Percentiles rank a stretch among this genome's conserved stretches.
Conservation (phyloP, 2,888 invertebrate species). For the Zaprionus bogoriensis region DNA sequence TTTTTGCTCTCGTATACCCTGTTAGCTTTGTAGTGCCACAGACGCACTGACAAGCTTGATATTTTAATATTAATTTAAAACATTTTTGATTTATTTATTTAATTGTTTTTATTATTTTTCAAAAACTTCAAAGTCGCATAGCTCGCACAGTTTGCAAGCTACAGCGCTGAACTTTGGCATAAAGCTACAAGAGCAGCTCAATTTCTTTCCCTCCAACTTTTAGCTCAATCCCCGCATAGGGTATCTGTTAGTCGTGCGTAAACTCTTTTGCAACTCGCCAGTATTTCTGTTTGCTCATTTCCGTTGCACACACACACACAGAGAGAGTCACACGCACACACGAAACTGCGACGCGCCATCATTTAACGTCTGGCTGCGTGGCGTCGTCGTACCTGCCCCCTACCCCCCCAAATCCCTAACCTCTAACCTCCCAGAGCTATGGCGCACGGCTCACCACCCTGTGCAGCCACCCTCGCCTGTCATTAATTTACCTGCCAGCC, state of each 20-base stretch:
- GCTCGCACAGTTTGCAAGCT: background rate
- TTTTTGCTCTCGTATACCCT: conserved; percentile 17
- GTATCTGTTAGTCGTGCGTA: conserved; percentile 3
- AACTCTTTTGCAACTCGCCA: background rate
- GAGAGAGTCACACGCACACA: background rate
- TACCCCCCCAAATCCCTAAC: background rate
- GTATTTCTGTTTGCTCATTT: conserved; percentile 68
- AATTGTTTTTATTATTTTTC: background rate
- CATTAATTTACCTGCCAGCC: conserved; percentile 57
- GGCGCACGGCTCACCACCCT: no score
- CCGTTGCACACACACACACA: conserved; percentile 55
- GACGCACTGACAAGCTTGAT: background rate
- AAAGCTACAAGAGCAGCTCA: no score
- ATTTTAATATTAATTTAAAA: background rate
- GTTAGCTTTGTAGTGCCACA: background rate
- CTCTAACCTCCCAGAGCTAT: no score
- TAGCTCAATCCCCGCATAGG: background rate
- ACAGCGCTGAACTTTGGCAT: background rate
- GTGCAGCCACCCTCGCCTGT: conserved; percentile 56
- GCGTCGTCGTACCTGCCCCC: conserved; percentile 40
- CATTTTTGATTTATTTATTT: background rate
- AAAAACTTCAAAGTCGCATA: background rate
- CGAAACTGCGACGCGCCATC: conserved; percentile 61
- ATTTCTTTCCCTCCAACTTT: background rate
- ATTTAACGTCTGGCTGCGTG: conserved; percentile 61